Base-by-base conservation (phyloP, 2,888 invertebrate species). In the Sussaba pulchella region DNA sequence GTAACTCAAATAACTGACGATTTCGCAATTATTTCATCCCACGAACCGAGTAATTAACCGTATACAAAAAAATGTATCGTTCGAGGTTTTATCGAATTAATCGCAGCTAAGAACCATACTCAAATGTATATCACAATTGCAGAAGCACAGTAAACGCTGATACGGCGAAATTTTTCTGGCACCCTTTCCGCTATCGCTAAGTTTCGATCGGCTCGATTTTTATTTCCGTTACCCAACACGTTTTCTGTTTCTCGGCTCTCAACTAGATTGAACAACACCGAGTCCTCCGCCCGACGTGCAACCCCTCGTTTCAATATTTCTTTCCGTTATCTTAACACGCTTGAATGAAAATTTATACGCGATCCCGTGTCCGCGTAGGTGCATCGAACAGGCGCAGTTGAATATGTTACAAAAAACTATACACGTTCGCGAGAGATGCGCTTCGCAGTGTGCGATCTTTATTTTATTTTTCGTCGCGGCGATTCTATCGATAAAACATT, bases 251-350 rank as follows among this genome's bases (percentile, higher is more conserved):
- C 45, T n/a, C 21, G 4, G 41, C 63, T 26, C 26, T 45, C 43
- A 26, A 8, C 1, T 26, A 24, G 45, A 63, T 45, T 63, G 24
- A 63, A 63, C 26, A 41, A 26, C 43, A 21, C 63, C 43, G 24
- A 52, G 52, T 24, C 24, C 52, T 24, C 9, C 14, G 14, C 24
- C 9, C 26, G n/a, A 14, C 45, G n/a, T 24, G 43, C 45, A 21
- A 9, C 26, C 24, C 26, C 17, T 21, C 61, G 24, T 45, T 45
- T 43, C 63, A 45, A 45, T 45, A 63, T 63, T 45, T 63, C 63
- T 26, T 45, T 3, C 45, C 24, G n/a, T 45, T 45, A 63, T 63
- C 63, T 43, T 17, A 45, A 26, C 26, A 9, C 17, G 19, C 31
- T 45, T 12, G n/a, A 43, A 14, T 14, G n/a, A 61, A 63, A 14